Percentiles rank a stretch among this genome's conserved stretches.
phyloP scores from a whole-genome alignment of 1,140 invertebrate species.

The Trachelipus rathkii region DNA sequence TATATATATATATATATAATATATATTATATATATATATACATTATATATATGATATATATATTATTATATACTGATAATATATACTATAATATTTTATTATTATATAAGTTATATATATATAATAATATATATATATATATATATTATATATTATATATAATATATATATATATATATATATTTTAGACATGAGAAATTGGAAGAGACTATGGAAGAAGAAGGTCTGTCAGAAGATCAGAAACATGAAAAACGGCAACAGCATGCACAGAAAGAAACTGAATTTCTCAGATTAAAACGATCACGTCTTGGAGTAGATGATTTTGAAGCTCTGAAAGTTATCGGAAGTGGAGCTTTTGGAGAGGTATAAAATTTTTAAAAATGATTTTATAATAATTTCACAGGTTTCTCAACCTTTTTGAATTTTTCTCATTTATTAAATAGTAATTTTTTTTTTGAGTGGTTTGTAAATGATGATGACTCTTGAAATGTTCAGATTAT shows the following conservation, averaged over 20 bases:
- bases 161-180: neutral
- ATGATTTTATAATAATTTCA: no score
- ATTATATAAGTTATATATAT: no score
- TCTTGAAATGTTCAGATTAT: no score
- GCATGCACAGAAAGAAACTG: conserved; percentile 62
- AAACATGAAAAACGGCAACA: conserved; percentile 51
- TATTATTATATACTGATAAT: neutral
- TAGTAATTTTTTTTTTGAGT: no score
- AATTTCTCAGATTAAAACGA: conserved; percentile 67
- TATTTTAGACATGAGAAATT: conserved; percentile 44
- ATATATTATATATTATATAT: neutral
- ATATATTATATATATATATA: neutral
- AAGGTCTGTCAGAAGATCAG: conserved; percentile 47
- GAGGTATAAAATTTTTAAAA: conserved; percentile 60
- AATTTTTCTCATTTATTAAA: neutral
- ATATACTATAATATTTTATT: neutral
- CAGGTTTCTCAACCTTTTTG: neutral
- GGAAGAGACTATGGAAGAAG: conserved; percentile 48
- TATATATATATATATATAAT: no score
- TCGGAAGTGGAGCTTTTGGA: conserved; percentile 94
- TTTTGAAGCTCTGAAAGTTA: conserved; percentile 96
- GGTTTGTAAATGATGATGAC: no score
- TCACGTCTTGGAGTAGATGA: conserved; percentile 95
- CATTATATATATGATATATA: no score
- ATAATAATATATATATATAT: neutral